Evolutionary conservation across 1,140 invertebrate species (phyloP).

Genomic region (Lutraria rhynchaena): DNA sequence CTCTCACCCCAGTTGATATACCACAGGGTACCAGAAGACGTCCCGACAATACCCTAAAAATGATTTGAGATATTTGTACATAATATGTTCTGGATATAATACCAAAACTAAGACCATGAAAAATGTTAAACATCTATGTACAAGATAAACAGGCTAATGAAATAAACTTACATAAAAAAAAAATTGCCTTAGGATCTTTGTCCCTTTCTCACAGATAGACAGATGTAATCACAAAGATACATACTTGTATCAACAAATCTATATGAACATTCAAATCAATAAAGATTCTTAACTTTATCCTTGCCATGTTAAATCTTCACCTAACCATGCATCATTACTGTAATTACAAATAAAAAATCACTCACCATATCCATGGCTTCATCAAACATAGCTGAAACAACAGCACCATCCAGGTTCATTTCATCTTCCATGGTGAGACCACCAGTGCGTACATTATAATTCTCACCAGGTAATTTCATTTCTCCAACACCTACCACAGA

Average conservation of each 20-base stretch:
- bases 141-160: too few species aligned
- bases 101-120: too few species aligned
- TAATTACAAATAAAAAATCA: too few species aligned
- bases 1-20: constrained; percentile 82
- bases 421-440: constrained; percentile 81
- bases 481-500: constrained; percentile 74
- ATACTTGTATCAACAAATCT: too few species aligned
- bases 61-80: too few species aligned
- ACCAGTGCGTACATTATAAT: constrained; percentile 59
- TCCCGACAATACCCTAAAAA: constrained; percentile 82
- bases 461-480: constrained; percentile 69
- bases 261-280: too few species aligned
- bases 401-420: constrained; percentile 79
- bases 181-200: too few species aligned
- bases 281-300: neutral
- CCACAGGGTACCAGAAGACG: constrained; percentile 79
- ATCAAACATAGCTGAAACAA: constrained; percentile 79
- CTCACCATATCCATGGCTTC: constrained; percentile 80
- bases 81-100: too few species aligned
- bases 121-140: too few species aligned
- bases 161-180: too few species aligned
- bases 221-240: too few species aligned
- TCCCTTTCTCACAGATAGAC: too few species aligned
- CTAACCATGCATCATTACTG: neutral
- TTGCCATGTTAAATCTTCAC: neutral